Percentiles rank a stretch among this genome's conserved stretches.
Conservation (phyloP, 2,888 invertebrate species). For the Chironomus riparius region DNA sequence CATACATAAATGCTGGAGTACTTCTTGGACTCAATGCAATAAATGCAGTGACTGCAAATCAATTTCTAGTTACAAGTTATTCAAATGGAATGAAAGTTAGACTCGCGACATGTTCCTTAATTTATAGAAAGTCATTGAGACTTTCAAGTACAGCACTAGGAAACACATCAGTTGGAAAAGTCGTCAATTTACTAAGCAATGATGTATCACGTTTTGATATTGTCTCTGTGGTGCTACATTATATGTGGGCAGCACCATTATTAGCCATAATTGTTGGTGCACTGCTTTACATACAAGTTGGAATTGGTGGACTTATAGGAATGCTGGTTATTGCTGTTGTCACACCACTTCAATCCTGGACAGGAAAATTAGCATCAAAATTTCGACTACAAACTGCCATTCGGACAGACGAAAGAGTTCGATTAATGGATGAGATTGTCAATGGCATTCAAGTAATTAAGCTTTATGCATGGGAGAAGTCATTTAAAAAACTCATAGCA, state of each 20-base stretch:
- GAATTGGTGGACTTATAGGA: constrained; percentile 58
- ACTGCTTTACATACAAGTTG: constrained; percentile 59
- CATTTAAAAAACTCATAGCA: constrained; percentile 67
- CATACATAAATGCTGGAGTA: constrained; percentile 49
- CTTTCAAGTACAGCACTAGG: constrained; percentile 62
- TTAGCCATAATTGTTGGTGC: constrained; percentile 55
- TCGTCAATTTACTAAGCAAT: constrained; percentile 80
- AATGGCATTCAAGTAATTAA: constrained; percentile 69
- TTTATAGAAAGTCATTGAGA: constrained; percentile 70
- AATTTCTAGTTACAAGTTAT: constrained; percentile 59
- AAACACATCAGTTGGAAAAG: constrained; percentile 76
- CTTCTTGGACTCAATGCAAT: constrained; percentile 38
- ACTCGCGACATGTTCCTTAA: constrained; percentile 69
- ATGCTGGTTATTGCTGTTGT: constrained; percentile 61
- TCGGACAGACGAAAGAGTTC: constrained; percentile 63
- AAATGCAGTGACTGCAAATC: constrained; percentile 47
- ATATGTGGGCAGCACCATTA: constrained; percentile 70
- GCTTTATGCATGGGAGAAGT: constrained; percentile 88
- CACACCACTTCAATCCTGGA: constrained; percentile 59
- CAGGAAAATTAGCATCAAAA: constrained; percentile 35
- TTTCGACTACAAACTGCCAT: constrained; percentile 47
- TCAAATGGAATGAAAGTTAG: constrained; percentile 74
- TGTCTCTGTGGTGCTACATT: constrained; percentile 64
- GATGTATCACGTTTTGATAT: constrained; percentile 79
- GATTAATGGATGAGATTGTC: constrained; percentile 67